Base-by-base conservation (phyloP, 2,888 invertebrate genomes). In the Lathronympha strigana region DNA sequence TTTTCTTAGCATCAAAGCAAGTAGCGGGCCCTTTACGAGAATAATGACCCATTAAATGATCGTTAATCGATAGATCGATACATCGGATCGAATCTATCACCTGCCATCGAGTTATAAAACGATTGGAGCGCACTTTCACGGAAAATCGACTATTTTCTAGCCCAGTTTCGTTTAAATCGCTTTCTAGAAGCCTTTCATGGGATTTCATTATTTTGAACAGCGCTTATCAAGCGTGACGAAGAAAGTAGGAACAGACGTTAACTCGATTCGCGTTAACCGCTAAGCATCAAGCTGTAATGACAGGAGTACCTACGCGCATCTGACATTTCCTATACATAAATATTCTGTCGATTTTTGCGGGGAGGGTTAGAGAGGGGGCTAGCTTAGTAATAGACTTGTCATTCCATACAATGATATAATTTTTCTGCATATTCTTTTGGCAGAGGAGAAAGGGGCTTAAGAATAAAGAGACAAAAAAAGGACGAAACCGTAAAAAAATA, bases 101-200 rank as follows among this genome's bases (percentile, higher is more conserved):
- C 63, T 17, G 61, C 50, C 50, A 31, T 57, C 58, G 61, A 68
- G 49, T 62, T 67, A 63, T 64, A 69, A 67, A 38, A 66, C 68
- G 45, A 67, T 54, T 55, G 63, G 67, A 60, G 13, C 19, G 43
- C 71, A 77, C 78, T 82, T 81, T 83, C 81, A 77, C 78, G 79
- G 79, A 79, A 82, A 82, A 75, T 76, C 71, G 64, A 73, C 61
- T 51, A 61, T 58, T 75, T 73, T 73, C 71, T 74, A 76, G 72
- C 78, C 78, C 72, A 80, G 76, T 71, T 70, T 77, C 78, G 73
- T 69, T 69, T 68, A 72, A 76, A 73, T 67, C 68, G 78, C 82
- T 85, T 84, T 83, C 80, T 77, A 73, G 69, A 67, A 67, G 72
- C 60, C 70, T 72, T 72, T 74, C 66, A 71, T 73, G 71, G 73